Evolutionary conservation across 1,140 invertebrate genomes (phyloP).

Genomic region (Meteorus sp.): DNA sequence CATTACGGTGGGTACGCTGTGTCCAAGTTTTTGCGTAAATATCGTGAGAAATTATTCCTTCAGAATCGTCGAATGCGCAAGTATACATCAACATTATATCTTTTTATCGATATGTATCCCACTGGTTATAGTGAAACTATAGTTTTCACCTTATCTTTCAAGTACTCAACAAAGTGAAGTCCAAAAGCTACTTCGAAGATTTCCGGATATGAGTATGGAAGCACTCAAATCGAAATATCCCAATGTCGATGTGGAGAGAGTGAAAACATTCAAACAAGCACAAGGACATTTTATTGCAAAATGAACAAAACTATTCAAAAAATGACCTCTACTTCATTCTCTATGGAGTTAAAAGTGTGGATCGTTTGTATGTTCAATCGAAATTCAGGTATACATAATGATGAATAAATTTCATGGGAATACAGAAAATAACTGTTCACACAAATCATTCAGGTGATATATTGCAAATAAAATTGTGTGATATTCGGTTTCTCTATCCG

Average conservation of each 20-base stretch:
- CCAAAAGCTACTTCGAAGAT: constrained; percentile 70
- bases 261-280: constrained; percentile 60
- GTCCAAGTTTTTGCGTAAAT: constrained; percentile 65
- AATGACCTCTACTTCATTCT: too few relatives aligned
- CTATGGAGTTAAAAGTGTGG: too few relatives aligned
- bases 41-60: constrained; percentile 68
- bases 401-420: too few relatives aligned
- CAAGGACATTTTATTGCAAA: constrained; percentile 65
- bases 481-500: too few relatives aligned
- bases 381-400: too few relatives aligned
- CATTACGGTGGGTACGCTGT: constrained; percentile 61
- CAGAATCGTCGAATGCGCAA: constrained; percentile 61
- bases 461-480: too few relatives aligned
- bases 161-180: constrained; percentile 67
- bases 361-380: too few relatives aligned
- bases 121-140: not conserved
- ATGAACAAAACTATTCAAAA: too few relatives aligned
- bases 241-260: constrained; percentile 72
- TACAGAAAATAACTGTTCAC: too few relatives aligned
- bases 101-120: not conserved
- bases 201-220: constrained; percentile 76
- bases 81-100: constrained; percentile 44
- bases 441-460: too few relatives aligned
- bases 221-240: constrained; percentile 75
- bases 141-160: constrained; percentile 57